Percentiles rank a stretch among this genome's conserved stretches.
These are phyloP conservation scores for Macrosiphum euphorbiae DNA, from an alignment of 2,888 invertebrate genomes.

Conservation along the genomic window DNA sequence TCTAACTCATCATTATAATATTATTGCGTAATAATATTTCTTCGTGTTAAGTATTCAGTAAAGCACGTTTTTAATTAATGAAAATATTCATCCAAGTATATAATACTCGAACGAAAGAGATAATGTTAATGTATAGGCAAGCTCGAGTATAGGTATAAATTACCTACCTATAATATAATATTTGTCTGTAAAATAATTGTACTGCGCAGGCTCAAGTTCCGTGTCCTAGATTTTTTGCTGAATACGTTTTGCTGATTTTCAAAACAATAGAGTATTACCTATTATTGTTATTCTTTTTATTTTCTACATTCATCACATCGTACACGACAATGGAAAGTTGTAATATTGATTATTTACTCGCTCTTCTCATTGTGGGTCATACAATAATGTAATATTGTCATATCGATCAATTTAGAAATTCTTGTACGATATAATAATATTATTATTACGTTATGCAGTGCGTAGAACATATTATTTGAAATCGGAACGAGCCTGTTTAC, in stretches of 20 bases:
- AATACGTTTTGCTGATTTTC: conserved; percentile 15
- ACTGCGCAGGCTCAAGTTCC: neutral
- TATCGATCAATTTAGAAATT: conserved; percentile 33
- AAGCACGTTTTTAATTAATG: conserved; percentile 1
- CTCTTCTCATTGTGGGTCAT: conserved; percentile 15
- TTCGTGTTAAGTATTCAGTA: neutral
- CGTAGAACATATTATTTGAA: neutral
- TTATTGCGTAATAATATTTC: neutral
- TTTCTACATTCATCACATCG: conserved; percentile 36
- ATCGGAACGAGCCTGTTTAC: neutral
- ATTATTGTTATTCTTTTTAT: conserved; percentile 32
- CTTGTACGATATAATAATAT: neutral
- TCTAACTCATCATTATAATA: neutral
- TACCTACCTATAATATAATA: neutral
- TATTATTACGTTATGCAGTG: neutral
- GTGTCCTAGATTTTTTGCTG: conserved; percentile 36
- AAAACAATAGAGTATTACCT: conserved; percentile 37
- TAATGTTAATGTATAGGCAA: neutral
- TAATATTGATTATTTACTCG: conserved; percentile 32
- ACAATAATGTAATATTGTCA: conserved; percentile 6
- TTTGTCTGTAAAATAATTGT: neutral
- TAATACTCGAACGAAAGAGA: neutral
- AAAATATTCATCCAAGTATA: neutral
- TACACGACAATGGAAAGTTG: conserved; percentile 45
- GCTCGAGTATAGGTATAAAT: neutral